A percentile compares a stretch with the other conserved stretches of the same genome.
phyloP scores from a whole-genome alignment of 2,113 vertebrate genomes.

The Silurus meridionalis region DNA sequence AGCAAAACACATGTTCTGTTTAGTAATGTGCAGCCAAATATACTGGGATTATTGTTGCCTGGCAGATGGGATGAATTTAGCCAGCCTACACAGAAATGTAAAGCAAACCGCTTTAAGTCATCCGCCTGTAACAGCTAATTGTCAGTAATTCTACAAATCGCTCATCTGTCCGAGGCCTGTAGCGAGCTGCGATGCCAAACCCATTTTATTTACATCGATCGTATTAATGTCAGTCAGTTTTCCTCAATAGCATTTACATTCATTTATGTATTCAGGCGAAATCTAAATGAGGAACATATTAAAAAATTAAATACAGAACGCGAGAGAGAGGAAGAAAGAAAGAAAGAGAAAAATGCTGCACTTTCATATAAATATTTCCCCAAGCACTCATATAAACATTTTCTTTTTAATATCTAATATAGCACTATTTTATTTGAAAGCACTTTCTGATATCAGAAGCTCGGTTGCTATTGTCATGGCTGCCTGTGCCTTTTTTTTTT shows the following conservation, averaged over 20 bases:
- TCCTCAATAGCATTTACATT: constrained; percentile 23
- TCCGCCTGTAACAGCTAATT: constrained; percentile 11
- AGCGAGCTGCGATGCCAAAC: constrained; percentile 4
- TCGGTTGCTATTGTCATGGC: constrained; percentile 10
- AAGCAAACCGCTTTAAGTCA: constrained; percentile 23
- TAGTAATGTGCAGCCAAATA: background rate
- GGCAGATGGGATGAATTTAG: background rate
- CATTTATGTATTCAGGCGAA: constrained; percentile 15
- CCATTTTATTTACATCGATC: constrained; percentile 33
- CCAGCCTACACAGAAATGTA: constrained; percentile 8
- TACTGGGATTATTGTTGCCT: constrained; percentile 16
- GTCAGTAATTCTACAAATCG: constrained; percentile 32
- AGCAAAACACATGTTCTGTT: constrained; percentile 1
- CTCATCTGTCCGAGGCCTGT: constrained; percentile 15
- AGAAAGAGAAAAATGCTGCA: background rate
- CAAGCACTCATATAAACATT: background rate
- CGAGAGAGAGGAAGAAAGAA: background rate
- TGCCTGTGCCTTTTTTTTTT: constrained; percentile 6
- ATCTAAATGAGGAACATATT: background rate
- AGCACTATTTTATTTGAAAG: constrained; percentile 9
- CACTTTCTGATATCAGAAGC: constrained; percentile 20
- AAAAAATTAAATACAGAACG: background rate
- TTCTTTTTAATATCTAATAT: constrained; percentile 24
- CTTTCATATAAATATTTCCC: background rate
- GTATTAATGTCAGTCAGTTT: constrained; percentile 32